Evolutionary conservation across 2,113 vertebrate genomes (phyloP).

Genomic region (Antennarius striatus): DNA sequence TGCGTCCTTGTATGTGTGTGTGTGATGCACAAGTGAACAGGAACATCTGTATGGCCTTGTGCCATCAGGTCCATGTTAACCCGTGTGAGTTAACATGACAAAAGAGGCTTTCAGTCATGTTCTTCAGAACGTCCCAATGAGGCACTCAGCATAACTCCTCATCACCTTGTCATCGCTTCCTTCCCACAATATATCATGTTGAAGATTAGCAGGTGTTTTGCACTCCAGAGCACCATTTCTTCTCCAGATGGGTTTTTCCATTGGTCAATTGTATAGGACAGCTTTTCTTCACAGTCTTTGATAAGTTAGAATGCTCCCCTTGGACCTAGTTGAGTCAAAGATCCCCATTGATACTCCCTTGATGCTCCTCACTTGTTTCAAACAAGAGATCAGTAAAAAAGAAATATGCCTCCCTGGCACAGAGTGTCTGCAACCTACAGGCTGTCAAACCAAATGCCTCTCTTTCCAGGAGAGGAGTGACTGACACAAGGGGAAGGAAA

Average conservation of each 20-base stretch:
- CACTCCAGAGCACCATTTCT: background rate
- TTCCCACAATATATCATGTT: background rate
- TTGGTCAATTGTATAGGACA: background rate
- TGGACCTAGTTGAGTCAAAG: conserved; percentile 16
- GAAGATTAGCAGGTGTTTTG: background rate
- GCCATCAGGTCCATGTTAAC: conserved; percentile 2
- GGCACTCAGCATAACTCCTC: background rate
- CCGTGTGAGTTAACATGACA: background rate
- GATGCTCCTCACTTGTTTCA: conserved; percentile 29
- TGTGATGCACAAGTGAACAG: too few species aligned
- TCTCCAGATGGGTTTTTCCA: conserved; percentile 4
- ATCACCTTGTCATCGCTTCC: background rate
- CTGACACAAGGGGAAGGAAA: conserved; percentile 32
- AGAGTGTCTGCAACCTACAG: conserved; percentile 23
- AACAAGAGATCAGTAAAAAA: conserved; percentile 10
- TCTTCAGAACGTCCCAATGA: background rate
- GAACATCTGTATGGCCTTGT: too few species aligned
- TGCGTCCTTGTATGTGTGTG: too few species aligned
- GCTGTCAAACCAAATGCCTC: conserved; percentile 51
- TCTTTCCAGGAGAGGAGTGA: conserved; percentile 36
- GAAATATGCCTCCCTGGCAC: conserved; percentile 5
- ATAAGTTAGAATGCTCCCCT: conserved; percentile 6
- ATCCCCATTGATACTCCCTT: conserved; percentile 22
- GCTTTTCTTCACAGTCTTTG: conserved; percentile 13
- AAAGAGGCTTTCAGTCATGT: background rate